Percentiles rank a stretch among this genome's conserved stretches.
phyloP scores from a whole-genome alignment of 1,140 invertebrate genomes.

The Drosophila willistoni region DNA sequence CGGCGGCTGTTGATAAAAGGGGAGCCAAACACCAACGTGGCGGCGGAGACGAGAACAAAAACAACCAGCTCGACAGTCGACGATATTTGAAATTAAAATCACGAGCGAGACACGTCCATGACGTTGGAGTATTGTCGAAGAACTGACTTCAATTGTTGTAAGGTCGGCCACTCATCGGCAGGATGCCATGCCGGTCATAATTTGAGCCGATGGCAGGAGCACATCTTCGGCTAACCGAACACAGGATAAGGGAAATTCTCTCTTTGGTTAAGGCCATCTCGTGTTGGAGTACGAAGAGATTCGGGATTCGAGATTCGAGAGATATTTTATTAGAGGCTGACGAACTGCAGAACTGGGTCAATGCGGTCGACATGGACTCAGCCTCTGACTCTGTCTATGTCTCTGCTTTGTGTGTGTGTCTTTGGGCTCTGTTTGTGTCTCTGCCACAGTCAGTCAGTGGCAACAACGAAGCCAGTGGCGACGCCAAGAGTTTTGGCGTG shows the following conservation, averaged over 20 bases:
- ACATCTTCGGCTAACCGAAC: not conserved
- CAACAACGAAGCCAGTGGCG: constrained; percentile 12
- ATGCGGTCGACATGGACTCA: constrained; percentile 7
- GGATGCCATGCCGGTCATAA: not conserved
- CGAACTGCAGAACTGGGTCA: constrained; percentile 40
- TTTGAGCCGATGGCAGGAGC: not conserved
- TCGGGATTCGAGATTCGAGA: not conserved
- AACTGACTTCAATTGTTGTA: constrained; percentile 37
- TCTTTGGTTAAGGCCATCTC: constrained; percentile 16
- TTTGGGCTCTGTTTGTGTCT: constrained; percentile 7
- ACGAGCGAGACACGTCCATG: constrained; percentile 47
- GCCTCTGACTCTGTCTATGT: not conserved
- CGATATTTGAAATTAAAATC: not conserved
- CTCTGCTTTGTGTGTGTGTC: not conserved
- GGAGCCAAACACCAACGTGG: not conserved
- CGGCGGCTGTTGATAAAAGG: constrained; percentile 1
- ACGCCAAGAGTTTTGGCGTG: constrained; percentile 38
- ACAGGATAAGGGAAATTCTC: constrained; percentile 26
- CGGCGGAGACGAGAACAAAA: constrained; percentile 20
- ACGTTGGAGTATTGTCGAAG: constrained; percentile 36
- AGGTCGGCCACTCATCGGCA: not conserved
- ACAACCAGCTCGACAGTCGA: constrained; percentile 6
- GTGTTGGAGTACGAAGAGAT: constrained; percentile 15
- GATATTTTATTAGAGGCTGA: constrained; percentile 11
- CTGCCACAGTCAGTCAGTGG: constrained; percentile 21